Evolutionary conservation across 2,113 vertebrate genomes (phyloP).

Genomic region (Eira barbara): DNA sequence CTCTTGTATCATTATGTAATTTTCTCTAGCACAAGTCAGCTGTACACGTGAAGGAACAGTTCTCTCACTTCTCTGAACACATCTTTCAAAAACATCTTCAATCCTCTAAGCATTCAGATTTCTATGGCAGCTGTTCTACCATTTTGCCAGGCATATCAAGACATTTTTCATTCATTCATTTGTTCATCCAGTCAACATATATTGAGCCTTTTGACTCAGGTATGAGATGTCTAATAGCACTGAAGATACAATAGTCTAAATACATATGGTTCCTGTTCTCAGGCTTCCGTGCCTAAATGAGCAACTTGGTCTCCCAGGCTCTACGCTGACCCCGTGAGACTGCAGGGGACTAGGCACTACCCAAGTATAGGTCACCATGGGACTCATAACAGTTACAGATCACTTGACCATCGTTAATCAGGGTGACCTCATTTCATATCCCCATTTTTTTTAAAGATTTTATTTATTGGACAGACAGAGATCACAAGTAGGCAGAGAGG

Average conservation of each 20-base stretch:
- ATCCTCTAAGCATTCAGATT: background rate
- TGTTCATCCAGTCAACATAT: background rate
- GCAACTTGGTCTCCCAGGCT: background rate
- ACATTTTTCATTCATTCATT: background rate
- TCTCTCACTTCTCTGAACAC: background rate
- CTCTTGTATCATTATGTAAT: background rate
- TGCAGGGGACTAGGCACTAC: background rate
- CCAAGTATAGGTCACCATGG: background rate
- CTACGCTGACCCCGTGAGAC: background rate
- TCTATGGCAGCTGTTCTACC: background rate
- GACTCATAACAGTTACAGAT: background rate
- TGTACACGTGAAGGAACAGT: background rate
- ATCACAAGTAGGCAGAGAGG: too few species aligned
- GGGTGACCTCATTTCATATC: background rate
- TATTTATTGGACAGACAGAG: too few species aligned
- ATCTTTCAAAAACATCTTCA: background rate
- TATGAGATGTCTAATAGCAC: background rate
- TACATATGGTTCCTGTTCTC: background rate
- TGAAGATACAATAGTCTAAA: background rate
- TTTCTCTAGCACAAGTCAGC: background rate
- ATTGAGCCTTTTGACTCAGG: background rate
- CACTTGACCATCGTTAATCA: background rate
- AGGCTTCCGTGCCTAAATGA: background rate
- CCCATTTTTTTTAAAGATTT: background rate
- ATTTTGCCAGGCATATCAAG: background rate